Conservation (phyloP, 2,797 vertebrate genomes). For the Geotria australis region DNA sequence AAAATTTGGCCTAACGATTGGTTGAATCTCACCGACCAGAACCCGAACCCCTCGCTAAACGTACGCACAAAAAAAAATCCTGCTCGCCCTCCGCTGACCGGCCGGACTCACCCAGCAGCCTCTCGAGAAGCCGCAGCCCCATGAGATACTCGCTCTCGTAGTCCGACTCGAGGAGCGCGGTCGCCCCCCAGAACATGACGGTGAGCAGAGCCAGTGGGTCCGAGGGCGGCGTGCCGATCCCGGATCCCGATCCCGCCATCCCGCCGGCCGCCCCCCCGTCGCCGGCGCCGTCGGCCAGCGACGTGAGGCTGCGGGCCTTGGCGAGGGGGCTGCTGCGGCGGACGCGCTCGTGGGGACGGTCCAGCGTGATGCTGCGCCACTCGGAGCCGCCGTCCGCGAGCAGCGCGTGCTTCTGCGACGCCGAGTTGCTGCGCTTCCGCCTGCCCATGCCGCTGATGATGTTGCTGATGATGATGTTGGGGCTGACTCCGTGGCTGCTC, state of each 20-base stretch:
- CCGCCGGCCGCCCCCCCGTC: no score
- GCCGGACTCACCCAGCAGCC: background rate
- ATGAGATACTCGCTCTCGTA: background rate
- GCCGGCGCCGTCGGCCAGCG: background rate
- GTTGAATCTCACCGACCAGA: no score
- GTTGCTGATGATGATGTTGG: no score
- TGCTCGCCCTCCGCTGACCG: no score
- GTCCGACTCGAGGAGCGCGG: background rate
- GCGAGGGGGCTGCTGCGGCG: background rate
- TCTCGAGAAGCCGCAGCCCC: background rate
- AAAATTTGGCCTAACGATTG: no score
- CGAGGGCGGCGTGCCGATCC: background rate
- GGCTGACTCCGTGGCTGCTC: no score
- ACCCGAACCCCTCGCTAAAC: no score
- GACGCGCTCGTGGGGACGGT: background rate
- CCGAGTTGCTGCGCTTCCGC: background rate
- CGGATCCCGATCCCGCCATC: no score
- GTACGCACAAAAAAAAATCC: no score
- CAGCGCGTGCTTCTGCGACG: background rate
- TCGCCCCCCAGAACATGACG: background rate
- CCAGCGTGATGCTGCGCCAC: background rate
- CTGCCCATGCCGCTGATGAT: no score
- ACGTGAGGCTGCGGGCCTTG: background rate
- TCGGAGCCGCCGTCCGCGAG: background rate
- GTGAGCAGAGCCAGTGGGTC: background rate